A percentile compares a stretch with the other conserved stretches of the same genome.
Evolutionary conservation across 2,888 invertebrate species (phyloP).

Genomic region (Pediacus dermestoides): DNA sequence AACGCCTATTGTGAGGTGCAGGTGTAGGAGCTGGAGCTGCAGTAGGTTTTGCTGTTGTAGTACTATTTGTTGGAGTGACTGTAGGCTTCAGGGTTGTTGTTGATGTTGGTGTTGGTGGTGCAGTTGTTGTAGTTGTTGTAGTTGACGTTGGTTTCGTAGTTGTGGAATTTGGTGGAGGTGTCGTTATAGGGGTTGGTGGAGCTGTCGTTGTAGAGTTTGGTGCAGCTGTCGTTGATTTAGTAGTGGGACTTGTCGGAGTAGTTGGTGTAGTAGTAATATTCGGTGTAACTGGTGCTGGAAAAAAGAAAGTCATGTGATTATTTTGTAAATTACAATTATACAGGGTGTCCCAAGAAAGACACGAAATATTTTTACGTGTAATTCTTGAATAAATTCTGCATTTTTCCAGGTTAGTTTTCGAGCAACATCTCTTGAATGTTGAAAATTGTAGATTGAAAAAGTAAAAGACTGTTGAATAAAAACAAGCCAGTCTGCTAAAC

Average conservation of each 20-base stretch:
- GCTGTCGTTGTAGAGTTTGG: conserved; percentile 14
- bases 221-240: conserved; percentile 21
- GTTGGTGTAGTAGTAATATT: conserved; percentile 16
- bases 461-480: too few relatives aligned
- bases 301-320: too few relatives aligned
- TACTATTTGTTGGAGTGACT: conserved; percentile 10
- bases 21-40: conserved; percentile 28
- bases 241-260: conserved; percentile 18
- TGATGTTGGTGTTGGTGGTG: conserved; percentile 15
- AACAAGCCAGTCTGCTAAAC: too few relatives aligned
- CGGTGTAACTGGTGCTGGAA: conserved; percentile 5
- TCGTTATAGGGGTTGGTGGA: conserved; percentile 20
- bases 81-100: conserved; percentile 17
- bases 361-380: too few relatives aligned
- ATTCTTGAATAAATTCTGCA: too few relatives aligned
- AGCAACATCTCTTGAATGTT: too few relatives aligned
- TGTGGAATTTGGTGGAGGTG: conserved; percentile 16
- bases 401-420: too few relatives aligned
- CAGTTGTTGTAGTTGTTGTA: conserved; percentile 23
- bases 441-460: too few relatives aligned
- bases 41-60: conserved; percentile 36
- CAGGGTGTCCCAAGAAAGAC: too few relatives aligned
- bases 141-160: conserved; percentile 18
- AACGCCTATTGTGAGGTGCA: conserved; percentile 47
- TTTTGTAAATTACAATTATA: too few relatives aligned